These are phyloP conservation scores for Passer domesticus DNA, from an alignment of 2,113 vertebrate genomes.

Conservation along the genomic window DNA sequence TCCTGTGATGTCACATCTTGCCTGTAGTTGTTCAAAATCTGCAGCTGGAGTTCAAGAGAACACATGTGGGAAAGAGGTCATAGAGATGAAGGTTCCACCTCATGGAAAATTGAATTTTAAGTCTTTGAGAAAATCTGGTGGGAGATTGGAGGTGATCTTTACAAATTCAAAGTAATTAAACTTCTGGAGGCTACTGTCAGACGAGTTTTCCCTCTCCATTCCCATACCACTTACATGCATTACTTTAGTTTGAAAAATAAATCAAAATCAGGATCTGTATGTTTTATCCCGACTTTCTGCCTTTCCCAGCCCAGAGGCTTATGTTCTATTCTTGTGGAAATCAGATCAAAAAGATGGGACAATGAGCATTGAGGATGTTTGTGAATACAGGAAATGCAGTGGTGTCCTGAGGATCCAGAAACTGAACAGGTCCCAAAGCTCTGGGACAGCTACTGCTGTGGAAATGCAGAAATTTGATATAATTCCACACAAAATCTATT, in stretches of 20 bases:
- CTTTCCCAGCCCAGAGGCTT: not conserved
- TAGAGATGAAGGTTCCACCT: not conserved
- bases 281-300: not conserved
- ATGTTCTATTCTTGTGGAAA: not conserved
- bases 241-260: not conserved
- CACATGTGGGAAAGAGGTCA: fast-evolving
- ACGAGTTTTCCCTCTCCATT: fast-evolving
- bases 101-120: fast-evolving
- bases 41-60: not conserved
- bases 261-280: not conserved
- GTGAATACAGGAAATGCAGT: not conserved
- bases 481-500: not conserved
- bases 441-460: not conserved
- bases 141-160: not conserved
- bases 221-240: fast-evolving
- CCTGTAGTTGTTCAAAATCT: not conserved
- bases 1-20: fast-evolving
- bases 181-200: not conserved
- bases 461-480: not conserved
- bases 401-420: not conserved
- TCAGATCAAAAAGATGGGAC: not conserved
- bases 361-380: fast-evolving
- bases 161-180: not conserved
- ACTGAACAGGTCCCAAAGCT: not conserved
- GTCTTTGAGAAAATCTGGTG: not conserved